phyloP scores from a whole-genome alignment of 2,797 vertebrate species.

The Echeneis naucrates region DNA sequence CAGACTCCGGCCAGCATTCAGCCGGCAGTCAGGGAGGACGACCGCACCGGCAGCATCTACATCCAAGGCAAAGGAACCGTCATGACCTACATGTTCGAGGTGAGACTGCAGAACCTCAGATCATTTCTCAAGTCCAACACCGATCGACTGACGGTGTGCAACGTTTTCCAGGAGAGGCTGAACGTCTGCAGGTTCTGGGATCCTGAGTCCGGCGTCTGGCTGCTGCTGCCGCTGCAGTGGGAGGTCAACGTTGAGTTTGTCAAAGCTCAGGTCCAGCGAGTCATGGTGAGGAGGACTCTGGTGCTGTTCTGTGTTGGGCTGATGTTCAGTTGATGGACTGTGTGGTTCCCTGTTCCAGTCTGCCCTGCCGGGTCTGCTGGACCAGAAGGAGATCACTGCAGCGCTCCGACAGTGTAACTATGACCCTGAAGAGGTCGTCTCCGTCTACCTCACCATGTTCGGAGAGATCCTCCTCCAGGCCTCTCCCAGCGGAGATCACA shows the following conservation, averaged over 20 bases:
- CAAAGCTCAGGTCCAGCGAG: slow-evolving; percentile 62
- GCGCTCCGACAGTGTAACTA: slow-evolving; percentile 81
- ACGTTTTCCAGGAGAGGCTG: slow-evolving; percentile 68
- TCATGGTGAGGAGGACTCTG: slow-evolving; percentile 67
- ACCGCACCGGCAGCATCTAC: slow-evolving; percentile 64
- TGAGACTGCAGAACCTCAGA: slow-evolving; percentile 29
- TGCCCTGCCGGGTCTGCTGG: slow-evolving; percentile 73
- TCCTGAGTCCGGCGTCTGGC: slow-evolving; percentile 73
- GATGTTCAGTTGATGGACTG: not conserved
- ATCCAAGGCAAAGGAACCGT: slow-evolving; percentile 78
- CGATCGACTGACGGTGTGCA: no score
- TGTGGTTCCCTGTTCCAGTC: slow-evolving; percentile 49
- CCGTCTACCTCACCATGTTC: slow-evolving; percentile 78
- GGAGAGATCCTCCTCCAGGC: slow-evolving; percentile 76
- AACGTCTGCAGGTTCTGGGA: slow-evolving; percentile 82
- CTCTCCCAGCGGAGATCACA: slow-evolving; percentile 31
- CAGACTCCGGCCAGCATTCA: slow-evolving; percentile 38
- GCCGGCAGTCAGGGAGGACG: slow-evolving; percentile 61
- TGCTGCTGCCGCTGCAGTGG: slow-evolving; percentile 79
- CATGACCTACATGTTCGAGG: slow-evolving; percentile 82
- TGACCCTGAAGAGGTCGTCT: slow-evolving; percentile 79
- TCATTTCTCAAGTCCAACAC: no score
- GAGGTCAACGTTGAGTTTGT: slow-evolving; percentile 77
- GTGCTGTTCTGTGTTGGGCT: not conserved
- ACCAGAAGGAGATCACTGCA: slow-evolving; percentile 79